Evolutionary conservation across 2,113 vertebrate species (phyloP).

Genomic region (Phrynosoma blainvillii): DNA sequence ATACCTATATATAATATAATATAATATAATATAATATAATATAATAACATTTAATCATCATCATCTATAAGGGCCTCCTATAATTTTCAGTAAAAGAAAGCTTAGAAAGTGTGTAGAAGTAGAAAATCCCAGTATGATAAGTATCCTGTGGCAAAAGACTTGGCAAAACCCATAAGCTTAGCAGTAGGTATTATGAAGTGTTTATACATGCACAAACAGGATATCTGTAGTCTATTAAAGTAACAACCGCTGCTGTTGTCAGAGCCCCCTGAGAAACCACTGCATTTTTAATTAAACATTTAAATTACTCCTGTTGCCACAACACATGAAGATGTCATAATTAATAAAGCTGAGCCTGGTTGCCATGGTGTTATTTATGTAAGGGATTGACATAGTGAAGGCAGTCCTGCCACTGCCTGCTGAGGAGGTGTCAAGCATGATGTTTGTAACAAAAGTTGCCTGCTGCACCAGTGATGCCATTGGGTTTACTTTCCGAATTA

Average conservation of each 20-base stretch:
- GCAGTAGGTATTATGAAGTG: not conserved
- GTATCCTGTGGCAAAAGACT: not conserved
- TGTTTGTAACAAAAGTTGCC: not conserved
- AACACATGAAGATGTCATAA: not conserved
- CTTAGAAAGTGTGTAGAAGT: not conserved
- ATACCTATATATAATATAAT: not conserved
- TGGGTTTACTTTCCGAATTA: not conserved
- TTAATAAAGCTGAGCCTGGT: constrained; percentile 2
- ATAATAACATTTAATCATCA: not conserved
- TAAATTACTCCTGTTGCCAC: not conserved
- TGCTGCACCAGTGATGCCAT: not conserved
- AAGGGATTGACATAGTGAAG: not conserved
- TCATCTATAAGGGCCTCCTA: not conserved
- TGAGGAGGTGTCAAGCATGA: not conserved
- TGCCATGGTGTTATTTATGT: constrained; percentile 5
- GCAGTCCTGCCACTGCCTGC: not conserved
- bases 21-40: not conserved
- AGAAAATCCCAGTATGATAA: not conserved
- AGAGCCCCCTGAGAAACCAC: not conserved
- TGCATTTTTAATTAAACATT: not conserved
- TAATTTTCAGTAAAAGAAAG: not conserved
- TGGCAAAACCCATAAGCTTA: not conserved
- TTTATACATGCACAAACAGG: not conserved
- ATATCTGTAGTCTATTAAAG: not conserved
- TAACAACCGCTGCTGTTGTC: not conserved